phyloP scores from a whole-genome alignment of 2,888 invertebrate species.

The Cacoxenus indagator region DNA sequence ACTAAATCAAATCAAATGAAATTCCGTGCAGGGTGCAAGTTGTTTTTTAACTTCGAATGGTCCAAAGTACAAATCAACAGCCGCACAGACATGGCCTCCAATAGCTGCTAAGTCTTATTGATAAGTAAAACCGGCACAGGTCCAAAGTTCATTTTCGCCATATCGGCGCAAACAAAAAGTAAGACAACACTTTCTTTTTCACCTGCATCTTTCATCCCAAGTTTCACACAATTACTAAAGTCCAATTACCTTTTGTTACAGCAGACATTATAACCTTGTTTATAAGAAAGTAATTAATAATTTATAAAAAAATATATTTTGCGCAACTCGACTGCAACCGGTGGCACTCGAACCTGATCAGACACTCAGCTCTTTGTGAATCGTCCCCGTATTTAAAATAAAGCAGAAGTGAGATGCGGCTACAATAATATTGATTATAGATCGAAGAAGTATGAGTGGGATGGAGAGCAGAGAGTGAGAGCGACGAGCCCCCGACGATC shows the following conservation, averaged over 20 bases:
- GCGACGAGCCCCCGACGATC: not conserved
- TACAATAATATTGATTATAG: not conserved
- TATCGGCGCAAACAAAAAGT: not conserved
- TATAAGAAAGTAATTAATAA: not conserved
- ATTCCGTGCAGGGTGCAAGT: too few relatives aligned
- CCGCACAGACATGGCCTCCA: constrained; percentile 1
- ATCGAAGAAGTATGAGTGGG: not conserved
- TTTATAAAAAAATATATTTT: not conserved
- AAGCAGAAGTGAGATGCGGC: too few relatives aligned
- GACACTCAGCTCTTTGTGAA: not conserved
- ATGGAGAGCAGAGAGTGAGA: not conserved
- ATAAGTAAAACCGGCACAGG: constrained; percentile 38
- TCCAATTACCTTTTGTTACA: constrained; percentile 60
- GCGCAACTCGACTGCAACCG: not conserved
- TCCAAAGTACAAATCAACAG: constrained; percentile 21
- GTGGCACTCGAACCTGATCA: not conserved
- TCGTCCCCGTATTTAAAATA: not conserved
- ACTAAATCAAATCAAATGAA: constrained; percentile 28
- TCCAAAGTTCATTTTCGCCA: constrained; percentile 52
- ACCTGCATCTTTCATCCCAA: not conserved
- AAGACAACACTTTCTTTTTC: not conserved
- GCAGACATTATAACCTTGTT: constrained; percentile 54
- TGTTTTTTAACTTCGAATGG: not conserved
- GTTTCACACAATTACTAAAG: not conserved
- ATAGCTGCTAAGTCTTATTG: constrained; percentile 29